Evolutionary conservation across 2,113 vertebrate species (phyloP).

Genomic region (Coptodon bakossiorum): DNA sequence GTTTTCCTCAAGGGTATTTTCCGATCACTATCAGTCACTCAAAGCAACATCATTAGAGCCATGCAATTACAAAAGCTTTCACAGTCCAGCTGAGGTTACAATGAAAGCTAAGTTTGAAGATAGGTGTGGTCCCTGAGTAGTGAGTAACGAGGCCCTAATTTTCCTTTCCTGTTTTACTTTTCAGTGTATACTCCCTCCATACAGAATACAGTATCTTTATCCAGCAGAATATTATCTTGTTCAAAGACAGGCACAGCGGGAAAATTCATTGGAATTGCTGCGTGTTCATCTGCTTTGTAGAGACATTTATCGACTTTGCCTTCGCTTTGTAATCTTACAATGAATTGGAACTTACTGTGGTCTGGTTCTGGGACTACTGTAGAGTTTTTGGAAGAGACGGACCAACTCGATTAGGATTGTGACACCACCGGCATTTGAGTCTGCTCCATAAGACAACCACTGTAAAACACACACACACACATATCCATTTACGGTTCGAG

Average conservation of each 20-base stretch:
- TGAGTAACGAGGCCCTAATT: background rate
- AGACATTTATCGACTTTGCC: background rate
- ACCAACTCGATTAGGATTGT: constrained; percentile 69
- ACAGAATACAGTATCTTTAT: background rate
- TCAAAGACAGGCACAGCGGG: background rate
- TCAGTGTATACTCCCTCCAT: background rate
- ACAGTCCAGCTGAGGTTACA: background rate
- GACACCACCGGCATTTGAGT: constrained; percentile 76
- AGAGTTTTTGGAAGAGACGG: constrained; percentile 72
- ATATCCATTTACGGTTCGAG: background rate
- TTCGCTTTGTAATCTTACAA: background rate
- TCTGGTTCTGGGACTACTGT: constrained; percentile 57
- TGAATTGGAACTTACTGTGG: constrained; percentile 54
- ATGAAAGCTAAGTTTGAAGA: background rate
- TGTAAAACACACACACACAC: constrained; percentile 24
- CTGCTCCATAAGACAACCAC: constrained; percentile 75
- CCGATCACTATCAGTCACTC: background rate
- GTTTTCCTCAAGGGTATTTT: background rate
- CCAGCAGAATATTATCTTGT: background rate
- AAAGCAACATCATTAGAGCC: background rate
- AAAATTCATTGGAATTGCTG: background rate
- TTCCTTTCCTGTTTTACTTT: background rate
- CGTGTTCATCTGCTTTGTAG: background rate
- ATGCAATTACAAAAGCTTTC: background rate
- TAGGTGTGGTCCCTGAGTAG: background rate